Evolutionary conservation across 2,797 vertebrate species (phyloP).

Genomic region (Taeniopygia guttata): DNA sequence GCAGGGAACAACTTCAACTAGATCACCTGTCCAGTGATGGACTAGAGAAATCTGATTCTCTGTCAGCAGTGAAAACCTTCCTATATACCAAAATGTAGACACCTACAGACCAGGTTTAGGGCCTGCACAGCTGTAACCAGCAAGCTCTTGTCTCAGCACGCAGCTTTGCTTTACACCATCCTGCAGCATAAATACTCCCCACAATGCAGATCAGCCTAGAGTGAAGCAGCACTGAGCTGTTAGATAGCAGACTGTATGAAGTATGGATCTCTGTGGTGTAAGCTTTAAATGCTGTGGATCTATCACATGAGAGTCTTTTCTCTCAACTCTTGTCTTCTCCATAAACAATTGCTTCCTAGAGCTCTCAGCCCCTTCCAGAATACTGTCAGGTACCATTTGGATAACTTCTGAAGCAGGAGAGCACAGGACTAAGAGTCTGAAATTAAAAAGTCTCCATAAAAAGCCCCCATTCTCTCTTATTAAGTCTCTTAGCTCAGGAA

Average conservation of each 20-base stretch:
- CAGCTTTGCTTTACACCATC: not conserved
- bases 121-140: not conserved
- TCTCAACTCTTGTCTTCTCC: not conserved
- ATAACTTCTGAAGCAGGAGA: not conserved
- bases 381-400: not conserved
- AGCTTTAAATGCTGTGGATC: not conserved
- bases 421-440: not conserved
- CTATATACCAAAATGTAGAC: not conserved
- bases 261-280: not conserved
- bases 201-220: not conserved
- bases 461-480: accelerated
- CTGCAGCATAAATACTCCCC: not conserved
- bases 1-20: not conserved
- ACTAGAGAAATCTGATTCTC: not conserved
- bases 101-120: not conserved
- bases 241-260: not conserved
- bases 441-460: not conserved
- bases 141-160: not conserved
- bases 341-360: not conserved
- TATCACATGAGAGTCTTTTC: not conserved
- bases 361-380: not conserved
- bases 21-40: not conserved
- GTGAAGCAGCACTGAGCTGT: not conserved
- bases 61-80: not conserved
- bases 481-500: not conserved